phyloP scores from a whole-genome alignment of 2,113 vertebrate species.

The Astatoreochromis straeleni region DNA sequence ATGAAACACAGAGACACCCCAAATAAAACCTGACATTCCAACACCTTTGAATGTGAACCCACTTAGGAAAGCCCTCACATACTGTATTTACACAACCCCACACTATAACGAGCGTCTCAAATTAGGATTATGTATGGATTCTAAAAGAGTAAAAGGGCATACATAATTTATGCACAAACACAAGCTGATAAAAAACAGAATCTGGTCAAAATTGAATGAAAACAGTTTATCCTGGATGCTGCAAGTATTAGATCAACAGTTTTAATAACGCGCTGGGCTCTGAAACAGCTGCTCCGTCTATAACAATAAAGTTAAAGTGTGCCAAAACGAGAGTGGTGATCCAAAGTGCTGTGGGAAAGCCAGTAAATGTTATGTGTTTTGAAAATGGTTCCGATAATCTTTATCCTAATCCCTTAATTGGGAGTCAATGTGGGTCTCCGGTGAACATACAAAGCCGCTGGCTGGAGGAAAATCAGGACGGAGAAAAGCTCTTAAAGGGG shows the following conservation, averaged over 20 bases:
- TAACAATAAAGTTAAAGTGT: constrained; percentile 39
- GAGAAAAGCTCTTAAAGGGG: constrained; percentile 34
- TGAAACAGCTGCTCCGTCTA: constrained; percentile 32
- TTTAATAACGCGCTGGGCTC: constrained; percentile 7
- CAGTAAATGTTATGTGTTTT: constrained; percentile 48
- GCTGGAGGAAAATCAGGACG: constrained; percentile 15
- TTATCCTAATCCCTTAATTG: constrained; percentile 69
- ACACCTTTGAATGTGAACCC: constrained; percentile 35
- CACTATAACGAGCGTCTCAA: neutral
- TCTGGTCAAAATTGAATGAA: constrained; percentile 11
- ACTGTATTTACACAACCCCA: neutral
- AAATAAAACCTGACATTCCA: constrained; percentile 50
- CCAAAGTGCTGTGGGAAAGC: constrained; percentile 57
- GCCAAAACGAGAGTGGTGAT: constrained; percentile 25
- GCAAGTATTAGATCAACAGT: neutral
- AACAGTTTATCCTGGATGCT: constrained; percentile 36
- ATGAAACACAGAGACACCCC: constrained; percentile 28
- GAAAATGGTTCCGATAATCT: constrained; percentile 60
- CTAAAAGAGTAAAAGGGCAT: neutral
- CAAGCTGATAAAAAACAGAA: neutral
- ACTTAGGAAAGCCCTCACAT: neutral
- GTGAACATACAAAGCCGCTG: constrained; percentile 47
- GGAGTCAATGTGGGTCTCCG: constrained; percentile 57
- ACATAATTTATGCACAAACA: constrained; percentile 16
- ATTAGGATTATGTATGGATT: constrained; percentile 8